Evolutionary conservation across 35 echinoderm and acorn worm species (phyloP).

Genomic region (Ptychodera flava): DNA sequence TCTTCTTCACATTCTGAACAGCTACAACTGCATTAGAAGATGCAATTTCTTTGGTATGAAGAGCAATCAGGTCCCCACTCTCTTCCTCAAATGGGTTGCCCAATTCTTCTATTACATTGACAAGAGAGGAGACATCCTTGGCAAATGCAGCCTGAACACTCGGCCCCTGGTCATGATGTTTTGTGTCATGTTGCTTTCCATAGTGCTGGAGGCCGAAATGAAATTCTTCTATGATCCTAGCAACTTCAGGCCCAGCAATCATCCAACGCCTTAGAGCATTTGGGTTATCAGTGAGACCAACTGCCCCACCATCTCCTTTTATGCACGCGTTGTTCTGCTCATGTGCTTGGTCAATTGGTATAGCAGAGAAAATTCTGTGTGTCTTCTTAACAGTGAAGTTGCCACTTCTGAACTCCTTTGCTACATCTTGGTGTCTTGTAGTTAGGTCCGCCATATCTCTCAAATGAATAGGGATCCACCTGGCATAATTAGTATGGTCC

Average conservation of each 20-base stretch:
- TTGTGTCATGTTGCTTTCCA: background rate
- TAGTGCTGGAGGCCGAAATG: constrained; percentile 2
- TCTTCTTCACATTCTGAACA: constrained; percentile 18
- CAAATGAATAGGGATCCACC: constrained; percentile 49
- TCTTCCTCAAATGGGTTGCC: constrained; percentile 55
- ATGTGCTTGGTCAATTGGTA: constrained; percentile 51
- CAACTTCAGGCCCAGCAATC: constrained; percentile 44
- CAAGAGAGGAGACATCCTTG: constrained; percentile 19
- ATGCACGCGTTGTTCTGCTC: constrained; percentile 52
- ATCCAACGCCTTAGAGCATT: constrained; percentile 37
- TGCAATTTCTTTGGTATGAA: constrained; percentile 34
- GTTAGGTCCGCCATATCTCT: constrained; percentile 36
- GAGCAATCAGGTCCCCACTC: constrained; percentile 14
- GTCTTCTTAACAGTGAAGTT: constrained; percentile 38
- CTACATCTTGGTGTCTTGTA: constrained; percentile 26
- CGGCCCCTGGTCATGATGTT: constrained; percentile 26
- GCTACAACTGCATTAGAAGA: constrained; percentile 7
- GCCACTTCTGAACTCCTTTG: constrained; percentile 15
- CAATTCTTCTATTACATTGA: constrained; percentile 19
- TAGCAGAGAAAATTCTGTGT: constrained; percentile 17
- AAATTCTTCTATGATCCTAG: constrained; percentile 50
- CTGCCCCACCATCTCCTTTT: constrained; percentile 48
- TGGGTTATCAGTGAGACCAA: constrained; percentile 41
- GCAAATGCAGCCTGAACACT: constrained; percentile 4
- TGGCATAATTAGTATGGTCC: constrained; percentile 49